Evolutionary conservation across 2,888 invertebrate genomes (phyloP).

Genomic region (Cryptocephalus moraei): DNA sequence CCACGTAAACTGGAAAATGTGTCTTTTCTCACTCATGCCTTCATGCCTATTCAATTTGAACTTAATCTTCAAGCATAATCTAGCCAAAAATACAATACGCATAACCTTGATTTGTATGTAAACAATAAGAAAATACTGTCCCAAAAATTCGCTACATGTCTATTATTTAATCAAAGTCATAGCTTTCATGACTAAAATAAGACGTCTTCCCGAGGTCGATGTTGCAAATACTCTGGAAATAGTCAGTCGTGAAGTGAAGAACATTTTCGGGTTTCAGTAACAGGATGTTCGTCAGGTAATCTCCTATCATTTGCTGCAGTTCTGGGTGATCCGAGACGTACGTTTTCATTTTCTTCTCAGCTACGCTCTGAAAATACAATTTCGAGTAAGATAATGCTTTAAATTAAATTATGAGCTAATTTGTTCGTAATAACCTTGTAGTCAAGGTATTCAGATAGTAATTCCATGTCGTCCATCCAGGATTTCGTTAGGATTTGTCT

Average conservation of each 20-base stretch:
- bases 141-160: too few relatives aligned
- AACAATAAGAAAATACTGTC: too few relatives aligned
- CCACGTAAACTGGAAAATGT: too few relatives aligned
- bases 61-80: too few relatives aligned
- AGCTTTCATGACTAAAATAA: constrained; percentile 5
- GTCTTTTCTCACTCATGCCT: too few relatives aligned
- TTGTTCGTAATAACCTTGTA: constrained; percentile 41
- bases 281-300: constrained; percentile 50
- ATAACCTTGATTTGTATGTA: too few relatives aligned
- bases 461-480: constrained; percentile 51
- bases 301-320: constrained; percentile 45
- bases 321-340: constrained; percentile 49
- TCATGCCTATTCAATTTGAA: too few relatives aligned
- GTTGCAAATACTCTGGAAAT: constrained; percentile 43
- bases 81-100: too few relatives aligned
- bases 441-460: constrained; percentile 51
- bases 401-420: neutral
- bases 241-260: constrained; percentile 45
- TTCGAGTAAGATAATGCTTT: neutral
- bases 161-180: too few relatives aligned
- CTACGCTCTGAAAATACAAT: constrained; percentile 33
- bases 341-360: constrained; percentile 43
- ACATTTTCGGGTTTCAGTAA: constrained; percentile 48
- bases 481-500: constrained; percentile 38
- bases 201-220: constrained; percentile 33